Evolutionary conservation across 2,113 vertebrate species (phyloP), one percentile per base, ranked within the genome.

Genomic region (Tor tambroides): DNA sequence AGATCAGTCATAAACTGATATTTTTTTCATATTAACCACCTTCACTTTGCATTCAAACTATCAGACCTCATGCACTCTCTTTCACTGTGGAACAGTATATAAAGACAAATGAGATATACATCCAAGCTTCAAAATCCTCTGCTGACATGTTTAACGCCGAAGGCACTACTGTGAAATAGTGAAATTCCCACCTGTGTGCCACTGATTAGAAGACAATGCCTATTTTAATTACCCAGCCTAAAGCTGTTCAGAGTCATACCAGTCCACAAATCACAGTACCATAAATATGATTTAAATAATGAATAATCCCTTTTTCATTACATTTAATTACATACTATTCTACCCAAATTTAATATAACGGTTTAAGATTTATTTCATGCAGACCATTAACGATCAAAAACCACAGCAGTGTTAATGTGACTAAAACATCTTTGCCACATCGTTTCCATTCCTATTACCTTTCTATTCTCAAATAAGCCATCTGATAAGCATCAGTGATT

Each of bases 131-230:
- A 90, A 89, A 90, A 54, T 38, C 26, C 54, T 75, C 89, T 89
- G 82, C 56, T 92, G 56, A 65, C 54, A 61, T 38, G 30, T 80
- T n/a, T 19, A 38, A 26, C n/a, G 21, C 54, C 32, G 5, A 54
- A 65, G 90, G 80, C 5, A 10, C 35, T 87, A 87, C 71, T 85
- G 84, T 89, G 83, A 93, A 90, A 91, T 87, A 87, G 85, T 88
- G 92, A 91, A 90, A 75, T 87, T 91, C 86, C 79, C 83, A 92
- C 76, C 89, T 94, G 87, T 80, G 87, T 90, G 85, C n/a, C 71
- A 79, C 90, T 90, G 86, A 93, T 95, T 92, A 92, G 89, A 92
- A 87, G 43, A 91, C 81, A 88, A 84, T 91, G 85, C 59, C 90
- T 92, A 82, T 71, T 88, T 86, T 56, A 90, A 86, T 88, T 81